phyloP scores from a whole-genome alignment of 1,140 invertebrate genomes.

The Venturia canescens region DNA sequence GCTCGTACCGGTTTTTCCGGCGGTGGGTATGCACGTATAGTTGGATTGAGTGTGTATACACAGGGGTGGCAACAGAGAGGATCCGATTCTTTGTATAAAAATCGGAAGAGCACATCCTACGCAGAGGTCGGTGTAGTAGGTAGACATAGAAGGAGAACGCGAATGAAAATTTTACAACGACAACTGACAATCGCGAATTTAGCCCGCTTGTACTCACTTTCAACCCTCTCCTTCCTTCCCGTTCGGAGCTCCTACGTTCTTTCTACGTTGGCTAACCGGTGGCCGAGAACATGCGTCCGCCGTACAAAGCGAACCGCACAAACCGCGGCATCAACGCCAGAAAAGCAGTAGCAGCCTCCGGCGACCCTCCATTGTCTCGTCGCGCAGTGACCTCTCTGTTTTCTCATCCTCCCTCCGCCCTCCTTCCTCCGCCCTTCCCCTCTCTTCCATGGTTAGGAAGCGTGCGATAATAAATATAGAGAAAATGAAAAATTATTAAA shows the following conservation, averaged over 20 bases:
- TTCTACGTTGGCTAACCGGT: slow-evolving; percentile 30
- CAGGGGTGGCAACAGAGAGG: not conserved
- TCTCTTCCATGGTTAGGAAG: slow-evolving; percentile 71
- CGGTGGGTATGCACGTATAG: not conserved
- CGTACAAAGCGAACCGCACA: slow-evolving; percentile 21
- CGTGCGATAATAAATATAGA: slow-evolving; percentile 78
- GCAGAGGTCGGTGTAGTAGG: not conserved
- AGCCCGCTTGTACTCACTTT: slow-evolving; percentile 47
- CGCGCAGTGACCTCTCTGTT: slow-evolving; percentile 44
- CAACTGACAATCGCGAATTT: slow-evolving; percentile 71
- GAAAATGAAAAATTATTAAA: slow-evolving; percentile 79
- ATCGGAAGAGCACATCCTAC: slow-evolving; percentile 48
- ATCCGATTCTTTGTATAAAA: slow-evolving; percentile 47
- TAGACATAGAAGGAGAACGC: slow-evolving; percentile 54
- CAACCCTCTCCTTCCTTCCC: slow-evolving; percentile 31
- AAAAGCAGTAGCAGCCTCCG: slow-evolving; percentile 55
- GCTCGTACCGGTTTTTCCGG: slow-evolving; percentile 17
- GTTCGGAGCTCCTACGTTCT: slow-evolving; percentile 34
- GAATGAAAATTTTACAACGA: slow-evolving; percentile 72
- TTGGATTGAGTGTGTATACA: not conserved
- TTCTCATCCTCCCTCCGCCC: slow-evolving; percentile 31
- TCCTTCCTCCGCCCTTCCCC: slow-evolving; percentile 51
- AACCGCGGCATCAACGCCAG: slow-evolving; percentile 40
- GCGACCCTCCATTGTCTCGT: slow-evolving; percentile 72
- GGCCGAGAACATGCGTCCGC: slow-evolving; percentile 33